Conservation (phyloP, 2,113 vertebrate genomes). For the human region DNA sequence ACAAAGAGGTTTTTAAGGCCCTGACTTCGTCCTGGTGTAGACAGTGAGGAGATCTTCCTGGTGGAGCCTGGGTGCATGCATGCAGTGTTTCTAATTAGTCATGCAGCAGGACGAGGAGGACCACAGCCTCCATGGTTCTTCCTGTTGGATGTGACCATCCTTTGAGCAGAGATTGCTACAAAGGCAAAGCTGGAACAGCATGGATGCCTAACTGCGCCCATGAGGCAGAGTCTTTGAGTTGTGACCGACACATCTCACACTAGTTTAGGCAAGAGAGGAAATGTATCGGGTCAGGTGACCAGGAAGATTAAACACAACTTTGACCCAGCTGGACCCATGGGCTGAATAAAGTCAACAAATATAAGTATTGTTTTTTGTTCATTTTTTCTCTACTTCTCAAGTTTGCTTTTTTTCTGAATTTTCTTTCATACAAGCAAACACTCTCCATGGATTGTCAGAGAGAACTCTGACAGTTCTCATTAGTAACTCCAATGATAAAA, state of each 20-base stretch:
- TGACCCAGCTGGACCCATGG: not conserved
- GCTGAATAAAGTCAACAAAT: not conserved
- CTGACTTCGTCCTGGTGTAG: not conserved
- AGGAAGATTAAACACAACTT: not conserved
- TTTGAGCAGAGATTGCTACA: not conserved
- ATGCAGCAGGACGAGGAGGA: fast-evolving
- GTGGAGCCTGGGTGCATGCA: not conserved
- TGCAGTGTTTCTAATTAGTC: fast-evolving
- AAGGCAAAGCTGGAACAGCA: not conserved
- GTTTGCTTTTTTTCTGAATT: not conserved
- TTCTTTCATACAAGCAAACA: not conserved
- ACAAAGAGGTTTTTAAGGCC: not conserved
- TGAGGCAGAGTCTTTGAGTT: not conserved
- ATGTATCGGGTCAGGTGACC: not conserved
- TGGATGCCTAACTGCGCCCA: too few relatives aligned
- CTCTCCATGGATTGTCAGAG: too few relatives aligned
- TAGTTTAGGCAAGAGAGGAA: not conserved
- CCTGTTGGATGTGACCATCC: fast-evolving
- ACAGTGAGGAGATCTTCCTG: fast-evolving
- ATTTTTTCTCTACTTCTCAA: not conserved
- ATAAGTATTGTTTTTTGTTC: fast-evolving
- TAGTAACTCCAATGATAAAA: not conserved
- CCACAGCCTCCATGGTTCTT: fast-evolving
- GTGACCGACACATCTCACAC: too few relatives aligned
- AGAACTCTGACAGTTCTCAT: not conserved